Percentiles rank a stretch among this genome's conserved stretches.
These are phyloP conservation scores for Harpagus bidentatus DNA, from an alignment of 2,113 vertebrate genomes.

Conservation along the genomic window DNA sequence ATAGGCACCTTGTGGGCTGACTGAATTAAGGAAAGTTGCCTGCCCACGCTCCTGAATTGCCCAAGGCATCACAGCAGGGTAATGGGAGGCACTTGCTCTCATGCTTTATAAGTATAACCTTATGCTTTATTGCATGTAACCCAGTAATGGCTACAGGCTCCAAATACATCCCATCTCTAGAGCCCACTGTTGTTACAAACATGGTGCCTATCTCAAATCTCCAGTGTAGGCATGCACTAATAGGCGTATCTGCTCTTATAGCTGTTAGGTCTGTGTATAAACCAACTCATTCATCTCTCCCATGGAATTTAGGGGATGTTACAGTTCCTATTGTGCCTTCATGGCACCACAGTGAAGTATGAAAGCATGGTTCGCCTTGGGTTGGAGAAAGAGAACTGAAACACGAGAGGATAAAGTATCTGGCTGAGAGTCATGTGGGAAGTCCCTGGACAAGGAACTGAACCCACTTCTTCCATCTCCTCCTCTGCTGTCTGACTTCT, in stretches of 20 bases:
- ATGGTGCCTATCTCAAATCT: not conserved
- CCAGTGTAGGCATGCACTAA: not conserved
- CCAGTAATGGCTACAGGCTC: not conserved
- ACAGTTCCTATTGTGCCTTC: not conserved
- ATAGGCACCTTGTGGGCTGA: not conserved
- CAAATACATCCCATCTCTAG: not conserved
- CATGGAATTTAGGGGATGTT: not conserved
- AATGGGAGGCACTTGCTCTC: not conserved
- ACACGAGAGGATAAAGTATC: not conserved
- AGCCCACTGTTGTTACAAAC: not conserved
- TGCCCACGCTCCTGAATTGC: not conserved
- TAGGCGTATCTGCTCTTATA: not conserved
- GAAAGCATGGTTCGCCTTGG: not conserved
- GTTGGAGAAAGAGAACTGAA: not conserved
- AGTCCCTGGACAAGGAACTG: not conserved
- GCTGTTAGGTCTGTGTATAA: not conserved
- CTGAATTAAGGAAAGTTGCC: not conserved
- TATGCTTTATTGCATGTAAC: not conserved
- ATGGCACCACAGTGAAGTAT: not conserved
- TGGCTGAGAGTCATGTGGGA: not conserved
- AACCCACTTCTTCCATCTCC: not conserved
- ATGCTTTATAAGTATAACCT: not conserved
- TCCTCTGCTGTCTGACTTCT: not conserved
- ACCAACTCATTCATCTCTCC: not conserved
- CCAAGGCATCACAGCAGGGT: not conserved